Conservation (phyloP, 2,797 vertebrate species). For the Spinus pinus region DNA sequence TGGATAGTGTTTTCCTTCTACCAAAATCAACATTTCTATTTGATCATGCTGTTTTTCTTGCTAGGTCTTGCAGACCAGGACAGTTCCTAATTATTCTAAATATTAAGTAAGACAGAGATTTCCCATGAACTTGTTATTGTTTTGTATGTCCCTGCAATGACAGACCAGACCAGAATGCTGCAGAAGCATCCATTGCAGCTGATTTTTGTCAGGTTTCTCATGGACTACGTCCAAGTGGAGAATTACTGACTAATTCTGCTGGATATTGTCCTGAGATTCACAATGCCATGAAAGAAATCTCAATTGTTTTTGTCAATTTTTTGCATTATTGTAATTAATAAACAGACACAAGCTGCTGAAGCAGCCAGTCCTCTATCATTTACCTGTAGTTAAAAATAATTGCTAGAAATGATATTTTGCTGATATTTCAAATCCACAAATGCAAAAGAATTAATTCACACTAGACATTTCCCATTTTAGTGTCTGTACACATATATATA, state of each 20-base stretch:
- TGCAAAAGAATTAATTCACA: slow-evolving; percentile 49
- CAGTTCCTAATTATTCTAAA: background rate
- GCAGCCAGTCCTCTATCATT: slow-evolving; percentile 49
- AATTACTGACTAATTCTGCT: slow-evolving; percentile 4
- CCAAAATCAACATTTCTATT: background rate
- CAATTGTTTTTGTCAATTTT: slow-evolving; percentile 34
- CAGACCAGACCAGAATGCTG: background rate
- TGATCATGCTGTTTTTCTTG: background rate
- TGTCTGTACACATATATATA: slow-evolving; percentile 57
- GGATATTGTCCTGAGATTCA: slow-evolving; percentile 8
- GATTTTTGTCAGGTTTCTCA: background rate
- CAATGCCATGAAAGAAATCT: background rate
- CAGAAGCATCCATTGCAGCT: background rate
- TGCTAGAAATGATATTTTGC: slow-evolving; percentile 67
- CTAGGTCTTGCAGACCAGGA: background rate
- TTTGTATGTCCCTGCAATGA: background rate
- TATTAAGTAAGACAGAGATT: background rate
- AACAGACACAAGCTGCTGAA: slow-evolving; percentile 42
- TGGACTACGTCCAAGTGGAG: background rate
- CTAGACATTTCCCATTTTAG: slow-evolving; percentile 56
- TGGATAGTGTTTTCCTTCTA: background rate
- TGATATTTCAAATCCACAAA: slow-evolving; percentile 60
- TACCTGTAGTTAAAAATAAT: slow-evolving; percentile 65
- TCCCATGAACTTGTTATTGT: background rate
- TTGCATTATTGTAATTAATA: slow-evolving; percentile 22